Evolutionary conservation across 2,888 invertebrate species (phyloP), one percentile per base, ranked within the genome.

Genomic region (Mythimna pallens): DNA sequence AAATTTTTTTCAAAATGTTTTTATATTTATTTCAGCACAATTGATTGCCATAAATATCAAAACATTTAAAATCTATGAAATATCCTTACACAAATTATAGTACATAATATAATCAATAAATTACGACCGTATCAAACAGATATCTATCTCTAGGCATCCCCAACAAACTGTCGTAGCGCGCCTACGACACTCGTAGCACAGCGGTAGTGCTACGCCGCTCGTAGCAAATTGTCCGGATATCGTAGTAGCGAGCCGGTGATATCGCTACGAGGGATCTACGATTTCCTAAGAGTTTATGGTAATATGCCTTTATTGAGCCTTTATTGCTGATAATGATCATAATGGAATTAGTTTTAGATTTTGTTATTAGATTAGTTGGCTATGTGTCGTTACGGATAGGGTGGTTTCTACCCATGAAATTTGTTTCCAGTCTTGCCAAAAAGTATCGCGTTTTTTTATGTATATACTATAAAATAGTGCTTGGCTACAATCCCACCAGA

Each of bases 161-260:
- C 9, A 25, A 22, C n/a, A 67, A 72, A 74, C 12, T 58, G 9
- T 73, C 63, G 68, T 59, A 79, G 65, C 57, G 17, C 52, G 66
- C 36, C 76, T 73, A 65, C 83, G 57, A 61, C 20, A 61, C 57
- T 70, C 81, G 84, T 83, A 82, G 81, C 81, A 61, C 73, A 55
- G 40, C 55, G 68, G 34, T 67, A 61, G 68, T 47, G 74, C 80
- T 82, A 82, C 82, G 80, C 20, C 65, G 61, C 62, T 47, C 81
- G 81, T 82, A 83, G 82, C 84, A 81, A 81, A 82, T 82, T 81
- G 84, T 14, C 61, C 83, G 81, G 84, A 72, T 77, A 70, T 67
- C 70, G 81, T 80, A 80, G 81, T 65, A 68, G 61, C 62, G 71
- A 71, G 71, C 71, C 30, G 70, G 57, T 66, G 63, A 66, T 57